Evolutionary conservation across 2,797 vertebrate genomes (phyloP).

Genomic region (Helostoma temminkii): DNA sequence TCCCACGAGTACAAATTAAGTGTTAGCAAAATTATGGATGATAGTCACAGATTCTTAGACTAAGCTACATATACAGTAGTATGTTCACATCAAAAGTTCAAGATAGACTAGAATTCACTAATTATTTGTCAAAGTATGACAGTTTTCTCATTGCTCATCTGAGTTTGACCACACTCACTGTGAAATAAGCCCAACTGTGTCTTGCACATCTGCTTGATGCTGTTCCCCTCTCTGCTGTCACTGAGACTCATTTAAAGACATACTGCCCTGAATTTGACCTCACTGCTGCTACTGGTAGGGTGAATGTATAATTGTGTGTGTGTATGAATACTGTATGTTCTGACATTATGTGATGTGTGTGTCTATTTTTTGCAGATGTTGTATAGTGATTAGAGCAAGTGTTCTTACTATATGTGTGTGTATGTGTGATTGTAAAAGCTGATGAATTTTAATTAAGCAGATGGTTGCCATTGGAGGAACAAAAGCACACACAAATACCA

Average conservation of each 20-base stretch:
- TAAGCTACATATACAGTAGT: too few relatives aligned
- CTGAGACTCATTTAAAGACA: conserved; percentile 25
- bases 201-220: conserved; percentile 38
- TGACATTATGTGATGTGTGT: conserved; percentile 33
- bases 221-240: conserved; percentile 23
- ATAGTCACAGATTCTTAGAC: neutral
- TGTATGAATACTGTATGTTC: neutral
- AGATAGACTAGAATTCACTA: neutral
- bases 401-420: conserved; percentile 32
- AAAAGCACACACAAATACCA: conserved; percentile 28
- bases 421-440: conserved; percentile 2
- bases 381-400: conserved; percentile 31
- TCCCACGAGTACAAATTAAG: neutral
- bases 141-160: conserved; percentile 1
- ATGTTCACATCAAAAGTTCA: neutral
- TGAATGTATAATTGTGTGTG: conserved; percentile 1
- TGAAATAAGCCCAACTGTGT: conserved; percentile 42
- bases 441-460: conserved; percentile 48
- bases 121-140: neutral
- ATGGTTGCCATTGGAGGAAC: conserved; percentile 30
- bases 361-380: conserved; percentile 31
- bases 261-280: conserved; percentile 50
- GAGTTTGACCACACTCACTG: conserved; percentile 6
- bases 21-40: neutral
- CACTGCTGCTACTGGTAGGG: conserved; percentile 1